Evolutionary conservation across 1,140 invertebrate species (phyloP).

Genomic region (Aphelinus certus): DNA sequence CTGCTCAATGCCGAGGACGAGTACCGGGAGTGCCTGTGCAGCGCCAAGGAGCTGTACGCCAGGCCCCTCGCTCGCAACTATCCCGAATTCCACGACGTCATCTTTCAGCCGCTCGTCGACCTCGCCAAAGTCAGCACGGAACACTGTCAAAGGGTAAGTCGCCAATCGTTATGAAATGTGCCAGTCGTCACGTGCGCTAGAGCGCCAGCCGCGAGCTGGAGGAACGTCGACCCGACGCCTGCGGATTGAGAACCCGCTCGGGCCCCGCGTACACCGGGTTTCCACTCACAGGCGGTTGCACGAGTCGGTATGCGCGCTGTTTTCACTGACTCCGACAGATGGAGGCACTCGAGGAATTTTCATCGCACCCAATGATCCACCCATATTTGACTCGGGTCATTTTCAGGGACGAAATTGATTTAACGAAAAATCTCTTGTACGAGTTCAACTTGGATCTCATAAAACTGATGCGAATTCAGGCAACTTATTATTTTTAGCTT

Average conservation of each 20-base stretch:
- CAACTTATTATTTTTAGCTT: too few relatives aligned
- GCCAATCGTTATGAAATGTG: too few relatives aligned
- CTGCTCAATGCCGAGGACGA: slow-evolving; percentile 65
- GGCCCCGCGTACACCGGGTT: background rate
- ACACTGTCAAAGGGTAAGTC: slow-evolving; percentile 64
- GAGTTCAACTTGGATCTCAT: too few relatives aligned
- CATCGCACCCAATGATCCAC: too few relatives aligned
- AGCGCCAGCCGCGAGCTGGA: too few relatives aligned
- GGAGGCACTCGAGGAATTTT: background rate
- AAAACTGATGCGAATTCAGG: too few relatives aligned
- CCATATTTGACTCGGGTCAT: too few relatives aligned
- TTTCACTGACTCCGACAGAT: background rate
- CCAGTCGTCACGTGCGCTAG: too few relatives aligned
- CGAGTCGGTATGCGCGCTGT: background rate
- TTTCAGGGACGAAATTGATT: too few relatives aligned
- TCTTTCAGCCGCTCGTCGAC: slow-evolving; percentile 67
- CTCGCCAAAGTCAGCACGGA: slow-evolving; percentile 62
- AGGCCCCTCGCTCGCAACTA: slow-evolving; percentile 64
- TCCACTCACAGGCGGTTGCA: background rate
- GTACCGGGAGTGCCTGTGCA: slow-evolving; percentile 62
- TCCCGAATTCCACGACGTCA: slow-evolving; percentile 64
- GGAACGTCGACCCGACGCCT: slow-evolving; percentile 11
- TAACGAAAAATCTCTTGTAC: too few relatives aligned
- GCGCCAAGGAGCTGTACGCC: slow-evolving; percentile 66
- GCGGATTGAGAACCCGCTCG: slow-evolving; percentile 7